Evolutionary conservation across 2,113 vertebrate species (phyloP), one percentile per base, ranked within the genome.

Genomic region (Myxocyprinus asiaticus): DNA sequence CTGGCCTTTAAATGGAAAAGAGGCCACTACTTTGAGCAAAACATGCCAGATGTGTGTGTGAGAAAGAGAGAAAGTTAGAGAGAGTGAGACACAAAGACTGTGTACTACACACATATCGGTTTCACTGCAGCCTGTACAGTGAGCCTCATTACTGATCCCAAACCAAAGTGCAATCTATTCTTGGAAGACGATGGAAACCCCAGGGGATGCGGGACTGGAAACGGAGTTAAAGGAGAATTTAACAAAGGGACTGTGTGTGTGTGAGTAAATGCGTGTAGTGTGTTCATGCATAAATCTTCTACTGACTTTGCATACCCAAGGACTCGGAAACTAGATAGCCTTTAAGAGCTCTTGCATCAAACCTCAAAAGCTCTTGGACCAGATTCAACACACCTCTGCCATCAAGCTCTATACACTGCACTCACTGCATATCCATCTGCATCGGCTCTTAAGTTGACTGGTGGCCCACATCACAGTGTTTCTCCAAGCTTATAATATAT

Each of bases 91-190:
- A 59, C 69, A 45, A 43, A 58, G 43, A 58, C 47, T 55, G 55
- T 5, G 43, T 77, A 66, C 15, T 53, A 61, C 58, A 71, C 77
- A 79, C 59, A 44, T 71, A 79, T 79, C 77, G 71, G 67, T 79
- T 79, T 79, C 77, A 79, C 56, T 51, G 77, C 77, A 71, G 67
- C 58, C 77, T 0, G 48, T 79, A 78, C 55, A 81, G 81, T 79
- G 76, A 64, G 66, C 77, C 83, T 85, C 67, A 79, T 81, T 84
- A 45, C 17, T 61, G 83, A 84, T 82, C 55, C 62, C 77, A 81
- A 78, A 89, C 86, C 87, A 79, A 82, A 87, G 85, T 22, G 53
- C 47, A 85, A 83, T 86, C 87, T 91, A 90, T 91, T 91, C 87
- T 80, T 47, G 86, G 87, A 73, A 59, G 77, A 82, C 69, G 88